phyloP scores from a whole-genome alignment of 2,888 invertebrate species.

The Psococerastis gibbosa region DNA sequence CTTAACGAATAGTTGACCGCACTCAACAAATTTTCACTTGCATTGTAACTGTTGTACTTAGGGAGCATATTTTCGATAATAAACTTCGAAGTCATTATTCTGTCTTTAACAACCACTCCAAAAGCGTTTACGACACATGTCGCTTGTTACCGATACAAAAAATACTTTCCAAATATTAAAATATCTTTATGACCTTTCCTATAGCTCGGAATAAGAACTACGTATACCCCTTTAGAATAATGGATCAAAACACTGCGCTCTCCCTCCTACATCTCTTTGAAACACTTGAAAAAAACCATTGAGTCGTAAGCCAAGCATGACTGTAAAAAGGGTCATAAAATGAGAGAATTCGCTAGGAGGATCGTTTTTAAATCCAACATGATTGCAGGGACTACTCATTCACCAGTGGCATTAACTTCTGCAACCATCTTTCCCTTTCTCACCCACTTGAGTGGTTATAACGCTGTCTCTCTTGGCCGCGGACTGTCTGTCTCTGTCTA shows the following conservation, averaged over 20 bases:
- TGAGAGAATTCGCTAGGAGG: conserved; percentile 8
- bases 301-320: conserved; percentile 2
- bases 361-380: conserved; percentile 4
- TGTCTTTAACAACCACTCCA: conserved; percentile 13
- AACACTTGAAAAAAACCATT: not conserved
- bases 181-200: conserved; percentile 9
- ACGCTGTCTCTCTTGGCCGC: not conserved
- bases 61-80: conserved; percentile 96
- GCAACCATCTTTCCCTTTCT: conserved; percentile 5
- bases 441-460: not conserved
- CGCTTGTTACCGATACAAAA: conserved; percentile 7
- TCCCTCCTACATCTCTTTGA: not conserved
- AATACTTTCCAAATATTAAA: conserved; percentile 4
- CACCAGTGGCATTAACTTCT: conserved; percentile 6
- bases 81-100: conserved; percentile 90
- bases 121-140: conserved; percentile 6
- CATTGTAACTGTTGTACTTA: conserved; percentile 71
- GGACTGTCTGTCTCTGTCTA: conserved; percentile 4
- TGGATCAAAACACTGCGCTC: conserved; percentile 5
- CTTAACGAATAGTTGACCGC: conserved; percentile 34
- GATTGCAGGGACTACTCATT: not conserved
- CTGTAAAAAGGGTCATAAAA: not conserved
- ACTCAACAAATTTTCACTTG: conserved; percentile 39
- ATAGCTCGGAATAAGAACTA: conserved; percentile 10
- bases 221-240: conserved; percentile 10